A percentile compares a stretch with the other conserved stretches of the same genome.
Evolutionary conservation across 2,797 vertebrate genomes (phyloP).

Genomic region (Anguilla pacifica): DNA sequence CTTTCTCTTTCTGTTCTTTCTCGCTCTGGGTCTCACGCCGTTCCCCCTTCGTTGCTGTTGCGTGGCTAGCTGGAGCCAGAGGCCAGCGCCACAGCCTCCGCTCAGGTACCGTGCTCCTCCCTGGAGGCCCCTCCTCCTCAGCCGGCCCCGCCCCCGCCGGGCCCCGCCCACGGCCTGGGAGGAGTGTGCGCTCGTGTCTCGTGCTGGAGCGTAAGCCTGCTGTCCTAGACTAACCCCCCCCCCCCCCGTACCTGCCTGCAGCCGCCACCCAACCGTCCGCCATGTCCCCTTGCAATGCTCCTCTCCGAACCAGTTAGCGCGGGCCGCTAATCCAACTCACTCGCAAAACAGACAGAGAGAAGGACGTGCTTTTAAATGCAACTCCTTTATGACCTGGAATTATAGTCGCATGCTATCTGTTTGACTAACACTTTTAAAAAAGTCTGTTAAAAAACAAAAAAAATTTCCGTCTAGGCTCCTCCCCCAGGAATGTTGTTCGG

Average conservation of each 20-base stretch:
- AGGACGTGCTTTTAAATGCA: background rate
- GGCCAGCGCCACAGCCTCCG: conserved; percentile 63
- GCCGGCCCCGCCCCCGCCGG: conserved; percentile 50
- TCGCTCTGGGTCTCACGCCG: conserved; percentile 52
- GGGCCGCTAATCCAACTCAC: no score
- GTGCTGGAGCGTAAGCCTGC: conserved; percentile 84
- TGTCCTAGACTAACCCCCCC: conserved; percentile 51
- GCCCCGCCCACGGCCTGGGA: conserved; percentile 73
- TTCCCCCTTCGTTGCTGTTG: conserved; percentile 53
- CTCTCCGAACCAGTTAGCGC: no score
- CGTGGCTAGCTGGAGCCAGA: conserved; percentile 78
- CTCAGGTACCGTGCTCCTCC: conserved; percentile 80
- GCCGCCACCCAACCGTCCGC: background rate
- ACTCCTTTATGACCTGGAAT: background rate
- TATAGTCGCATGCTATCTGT: background rate
- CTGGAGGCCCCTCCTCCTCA: conserved; percentile 58
- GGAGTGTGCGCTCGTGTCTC: conserved; percentile 80
- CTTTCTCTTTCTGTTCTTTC: conserved; percentile 66
- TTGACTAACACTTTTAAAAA: background rate
- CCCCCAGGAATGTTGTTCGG: background rate
- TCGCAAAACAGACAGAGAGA: background rate
- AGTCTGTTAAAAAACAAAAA: background rate
- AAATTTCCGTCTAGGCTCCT: background rate
- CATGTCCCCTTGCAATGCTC: no score
- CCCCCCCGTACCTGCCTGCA: background rate